Evolutionary conservation across 2,113 vertebrate species (phyloP), one percentile per base, ranked within the genome.

Genomic region (Scophthalmus maximus): DNA sequence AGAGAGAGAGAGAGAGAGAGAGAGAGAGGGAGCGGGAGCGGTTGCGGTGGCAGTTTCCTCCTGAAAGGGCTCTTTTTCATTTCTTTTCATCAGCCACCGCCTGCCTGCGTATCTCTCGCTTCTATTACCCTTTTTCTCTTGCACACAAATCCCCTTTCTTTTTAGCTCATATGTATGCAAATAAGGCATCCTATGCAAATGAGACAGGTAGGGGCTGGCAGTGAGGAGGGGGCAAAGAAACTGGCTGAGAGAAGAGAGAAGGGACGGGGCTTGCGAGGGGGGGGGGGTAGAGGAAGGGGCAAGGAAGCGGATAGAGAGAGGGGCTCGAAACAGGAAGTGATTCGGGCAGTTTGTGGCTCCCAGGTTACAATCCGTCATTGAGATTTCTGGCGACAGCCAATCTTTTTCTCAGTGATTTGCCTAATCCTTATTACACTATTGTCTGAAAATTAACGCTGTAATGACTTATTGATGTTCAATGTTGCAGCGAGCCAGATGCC

Each of bases 151-250:
- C 84, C 80, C 81, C 69, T 85, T 89, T 88, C 88, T 91, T 84
- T 91, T 89, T 90, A 85, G 81, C 90, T 91, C 91, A 91, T 92
- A 89, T 91, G 83, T 91, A 92, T 92, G 91, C 88, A 92, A 92
- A 92, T 92, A 70, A 89, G 87, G 84, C 84, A 85, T 88, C 82
- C 58, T 86, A 88, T 91, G 89, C 81, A 91, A 92, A 92, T 91
- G 85, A 91, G 90, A 86, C 81, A 86, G 87, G 89, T 89, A 87
- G 79, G 69, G 59, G 78, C 63, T 10, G 68, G 78, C 68, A 51
- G 62, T 23, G 60, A 62, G 73, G 76, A 73, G 64, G 53, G 76
- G 69, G 60, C n/a, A n/a, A 66, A 67, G 73, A 71, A 87, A 79
- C 73, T 58, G 70, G 76, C 53, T 47, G 26, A 32, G 61, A 50